phyloP scores from a whole-genome alignment of 1,140 invertebrate genomes.

The Nebria ingens region DNA sequence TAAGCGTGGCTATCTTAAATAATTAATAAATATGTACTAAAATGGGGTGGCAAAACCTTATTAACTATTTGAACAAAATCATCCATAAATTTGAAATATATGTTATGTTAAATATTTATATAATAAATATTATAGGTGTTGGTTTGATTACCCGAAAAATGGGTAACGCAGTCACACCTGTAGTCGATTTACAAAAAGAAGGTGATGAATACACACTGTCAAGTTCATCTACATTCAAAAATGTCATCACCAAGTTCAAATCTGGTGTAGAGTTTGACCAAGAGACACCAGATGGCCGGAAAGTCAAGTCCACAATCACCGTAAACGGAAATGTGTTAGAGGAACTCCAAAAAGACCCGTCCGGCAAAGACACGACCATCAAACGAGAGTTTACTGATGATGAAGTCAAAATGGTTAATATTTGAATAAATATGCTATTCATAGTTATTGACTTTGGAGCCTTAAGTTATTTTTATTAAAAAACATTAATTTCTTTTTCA shows the following conservation, averaged over 20 bases:
- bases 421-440: slow-evolving; percentile 17
- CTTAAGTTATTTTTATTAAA: neutral
- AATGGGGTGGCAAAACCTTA: no score
- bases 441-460: neutral
- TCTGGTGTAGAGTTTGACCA: slow-evolving; percentile 77
- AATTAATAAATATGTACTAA: no score
- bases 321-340: slow-evolving; percentile 56
- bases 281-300: slow-evolving; percentile 72
- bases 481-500: slow-evolving; percentile 31
- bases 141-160: slow-evolving; percentile 63
- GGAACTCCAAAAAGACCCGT: slow-evolving; percentile 57
- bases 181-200: slow-evolving; percentile 55
- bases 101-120: no score
- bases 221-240: slow-evolving; percentile 78
- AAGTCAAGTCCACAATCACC: slow-evolving; percentile 61
- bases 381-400: slow-evolving; percentile 55
- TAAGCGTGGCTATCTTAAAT: no score
- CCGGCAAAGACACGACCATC: slow-evolving; percentile 52
- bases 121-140: slow-evolving; percentile 63
- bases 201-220: slow-evolving; percentile 60
- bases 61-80: no score
- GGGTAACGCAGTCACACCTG: slow-evolving; percentile 59
- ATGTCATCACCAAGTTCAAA: slow-evolving; percentile 64
- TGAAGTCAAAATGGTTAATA: slow-evolving; percentile 60
- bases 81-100: no score